phyloP scores from a whole-genome alignment of 2,797 vertebrate species.

The Platalea minor region DNA sequence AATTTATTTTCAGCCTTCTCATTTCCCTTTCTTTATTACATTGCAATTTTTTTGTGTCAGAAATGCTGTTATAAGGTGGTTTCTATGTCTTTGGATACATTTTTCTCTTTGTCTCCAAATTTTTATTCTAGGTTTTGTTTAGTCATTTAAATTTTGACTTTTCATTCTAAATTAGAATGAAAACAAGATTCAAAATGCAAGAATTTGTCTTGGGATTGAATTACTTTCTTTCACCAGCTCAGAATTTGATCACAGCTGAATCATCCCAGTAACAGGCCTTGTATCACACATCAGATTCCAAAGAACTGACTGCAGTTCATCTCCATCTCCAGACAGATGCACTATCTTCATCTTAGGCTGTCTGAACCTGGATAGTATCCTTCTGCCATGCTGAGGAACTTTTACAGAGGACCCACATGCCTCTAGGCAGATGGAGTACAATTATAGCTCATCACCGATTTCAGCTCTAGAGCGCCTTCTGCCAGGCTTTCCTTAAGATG shows the following conservation, averaged over 20 bases:
- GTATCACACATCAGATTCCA: not conserved
- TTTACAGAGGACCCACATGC: too few relatives aligned
- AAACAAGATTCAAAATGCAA: not conserved
- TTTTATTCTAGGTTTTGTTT: not conserved
- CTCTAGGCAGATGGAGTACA: not conserved
- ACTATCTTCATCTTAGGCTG: not conserved
- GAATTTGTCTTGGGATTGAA: not conserved
- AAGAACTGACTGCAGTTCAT: not conserved
- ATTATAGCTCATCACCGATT: not conserved
- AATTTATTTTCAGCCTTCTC: not conserved
- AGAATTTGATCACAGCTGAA: not conserved
- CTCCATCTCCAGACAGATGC: not conserved
- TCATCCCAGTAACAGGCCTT: not conserved
- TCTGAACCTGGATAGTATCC: not conserved
- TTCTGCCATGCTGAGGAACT: not conserved
- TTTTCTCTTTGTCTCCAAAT: not conserved
- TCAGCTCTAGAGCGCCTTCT: not conserved
- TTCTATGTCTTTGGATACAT: not conserved
- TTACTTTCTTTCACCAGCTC: not conserved
- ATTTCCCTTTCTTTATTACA: not conserved
- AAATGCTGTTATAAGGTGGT: not conserved
- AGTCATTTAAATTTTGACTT: not conserved
- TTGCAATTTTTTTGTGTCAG: not conserved
- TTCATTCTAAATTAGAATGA: not conserved
- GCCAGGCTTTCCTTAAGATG: not conserved